Evolutionary conservation across 1,140 invertebrate species (phyloP).

Genomic region (Ruditapes philippinarum): DNA sequence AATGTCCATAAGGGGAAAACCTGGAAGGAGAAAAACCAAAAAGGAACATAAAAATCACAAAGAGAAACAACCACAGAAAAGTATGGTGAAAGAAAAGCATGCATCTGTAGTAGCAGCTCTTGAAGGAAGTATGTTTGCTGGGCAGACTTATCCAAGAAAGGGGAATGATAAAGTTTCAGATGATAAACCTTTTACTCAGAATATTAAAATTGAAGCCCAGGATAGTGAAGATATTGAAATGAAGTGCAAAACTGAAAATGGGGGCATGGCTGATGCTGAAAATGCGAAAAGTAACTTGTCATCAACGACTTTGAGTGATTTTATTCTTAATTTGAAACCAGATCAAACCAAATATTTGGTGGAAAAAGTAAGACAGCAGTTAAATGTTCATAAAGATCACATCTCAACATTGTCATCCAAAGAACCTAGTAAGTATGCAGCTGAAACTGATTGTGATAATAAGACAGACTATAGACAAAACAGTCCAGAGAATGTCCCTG

Average conservation of each 20-base stretch:
- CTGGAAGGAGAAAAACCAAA: constrained; percentile 27
- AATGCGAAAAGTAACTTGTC: not conserved
- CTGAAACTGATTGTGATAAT: not conserved
- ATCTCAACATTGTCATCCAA: not conserved
- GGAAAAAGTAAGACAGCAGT: not conserved
- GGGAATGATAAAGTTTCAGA: not conserved
- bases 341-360: not conserved
- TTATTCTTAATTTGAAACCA: not conserved
- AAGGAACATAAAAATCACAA: constrained; percentile 39
- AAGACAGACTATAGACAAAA: not conserved
- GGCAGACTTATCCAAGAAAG: not conserved
- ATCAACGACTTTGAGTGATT: not conserved
- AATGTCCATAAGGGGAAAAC: not conserved
- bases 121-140: constrained; percentile 18
- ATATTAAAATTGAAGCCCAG: not conserved
- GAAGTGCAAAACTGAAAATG: not conserved
- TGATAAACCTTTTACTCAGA: not conserved
- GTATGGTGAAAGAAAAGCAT: constrained; percentile 54
- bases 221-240: not conserved
- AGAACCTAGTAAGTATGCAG: not conserved
- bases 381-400: not conserved
- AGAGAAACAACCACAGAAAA: constrained; percentile 18
- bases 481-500: not conserved
- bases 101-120: constrained; percentile 48
- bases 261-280: not conserved